These are phyloP conservation scores for Clunio marinus DNA, from an alignment of 2,888 invertebrate genomes.

Conservation along the genomic window DNA sequence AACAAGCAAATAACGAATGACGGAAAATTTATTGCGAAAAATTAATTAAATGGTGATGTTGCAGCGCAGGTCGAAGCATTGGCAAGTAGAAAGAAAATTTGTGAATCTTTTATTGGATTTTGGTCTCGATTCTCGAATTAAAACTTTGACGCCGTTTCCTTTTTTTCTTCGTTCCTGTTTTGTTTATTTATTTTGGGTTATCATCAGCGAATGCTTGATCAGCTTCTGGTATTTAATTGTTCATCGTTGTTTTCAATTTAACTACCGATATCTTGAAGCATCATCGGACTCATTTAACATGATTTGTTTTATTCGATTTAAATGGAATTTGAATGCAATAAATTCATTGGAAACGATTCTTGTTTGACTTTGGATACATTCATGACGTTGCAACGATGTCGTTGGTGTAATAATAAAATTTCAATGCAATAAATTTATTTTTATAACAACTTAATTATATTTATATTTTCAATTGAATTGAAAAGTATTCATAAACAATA, in stretches of 20 bases:
- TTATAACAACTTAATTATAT: slow-evolving; percentile 20
- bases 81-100: background rate
- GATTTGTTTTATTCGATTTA: slow-evolving; percentile 16
- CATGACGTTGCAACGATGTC: background rate
- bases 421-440: slow-evolving; percentile 2
- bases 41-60: slow-evolving; percentile 22
- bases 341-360: background rate
- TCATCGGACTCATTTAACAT: slow-evolving; percentile 16
- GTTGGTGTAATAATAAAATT: too few species aligned
- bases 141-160: slow-evolving; percentile 15
- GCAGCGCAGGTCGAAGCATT: background rate
- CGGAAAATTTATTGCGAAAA: slow-evolving; percentile 23
- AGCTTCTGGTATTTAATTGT: slow-evolving; percentile 23
- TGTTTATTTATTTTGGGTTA: slow-evolving; percentile 1
- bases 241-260: background rate
- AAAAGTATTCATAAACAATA: slow-evolving; percentile 12
- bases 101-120: slow-evolving; percentile 23
- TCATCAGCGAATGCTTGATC: background rate
- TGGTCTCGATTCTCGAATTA: slow-evolving; percentile 20
- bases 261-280: slow-evolving; percentile 7
- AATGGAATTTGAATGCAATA: slow-evolving; percentile 7
- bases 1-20: slow-evolving; percentile 8
- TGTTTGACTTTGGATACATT: background rate
- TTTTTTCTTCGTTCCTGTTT: background rate
- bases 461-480: background rate